Base-by-base conservation (phyloP, 1,140 invertebrate genomes). In the Luehdorfia chinensis region DNA sequence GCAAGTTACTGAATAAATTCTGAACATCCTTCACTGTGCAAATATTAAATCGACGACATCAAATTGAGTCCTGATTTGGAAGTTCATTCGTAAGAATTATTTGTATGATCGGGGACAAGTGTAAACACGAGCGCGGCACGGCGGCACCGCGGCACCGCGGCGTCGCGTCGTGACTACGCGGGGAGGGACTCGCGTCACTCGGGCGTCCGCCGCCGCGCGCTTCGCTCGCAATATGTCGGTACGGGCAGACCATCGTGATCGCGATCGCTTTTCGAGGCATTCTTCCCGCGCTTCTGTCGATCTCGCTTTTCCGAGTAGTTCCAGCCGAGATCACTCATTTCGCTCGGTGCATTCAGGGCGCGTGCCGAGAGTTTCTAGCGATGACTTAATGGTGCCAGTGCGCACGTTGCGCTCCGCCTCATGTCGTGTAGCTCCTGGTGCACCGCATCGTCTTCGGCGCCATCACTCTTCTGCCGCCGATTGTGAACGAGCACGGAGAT, bases 201-300 rank as follows among this genome's bases (percentile, higher is more conserved):
- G 75, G 61, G 71, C 75, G 75, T 76, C 71, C 63, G 71, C 66
- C 59, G 73, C 68, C 78, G 78, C 76, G 73, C 73, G 72, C 64
- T 68, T 44, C 65, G 67, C 66, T 63, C 81, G 75, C 67, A 70
- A 65, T 53, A 80, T 79, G 81, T 81, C 81, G 51, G 78, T 81
- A 52, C 78, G 78, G 50, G 69, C 68, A 37, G 76, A 79, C 34
- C 74, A 75, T 12, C 76, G 76, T 52, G 78, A 83, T 55, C 78
- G 78, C 47, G 78, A 84, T 50, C 74, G 79, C 28, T 81, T 85
- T 56, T 75, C 78, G 50, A 52, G 80, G 59, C 74, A 81, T 55
- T 79, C 78, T 64, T 86, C 83, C 53, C 79, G 79, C 68, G 79
- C 83, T 64, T 83, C 78, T 8, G 81, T 84, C 12, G 81, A 85